Conservation (phyloP, 2,113 vertebrate genomes). For the Prietella phreatophila region DNA sequence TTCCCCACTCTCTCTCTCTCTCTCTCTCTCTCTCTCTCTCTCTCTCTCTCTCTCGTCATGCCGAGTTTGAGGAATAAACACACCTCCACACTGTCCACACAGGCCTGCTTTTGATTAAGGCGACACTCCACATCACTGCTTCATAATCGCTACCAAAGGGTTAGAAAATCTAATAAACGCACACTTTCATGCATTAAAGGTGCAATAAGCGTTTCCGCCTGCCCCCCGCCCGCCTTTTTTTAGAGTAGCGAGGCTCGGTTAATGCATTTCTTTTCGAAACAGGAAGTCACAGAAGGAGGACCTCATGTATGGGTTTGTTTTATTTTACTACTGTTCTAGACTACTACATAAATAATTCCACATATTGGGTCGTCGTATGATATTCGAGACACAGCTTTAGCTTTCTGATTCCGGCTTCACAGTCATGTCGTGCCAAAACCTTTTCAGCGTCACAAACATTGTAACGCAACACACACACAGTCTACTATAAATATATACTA, state of each 20-base stretch:
- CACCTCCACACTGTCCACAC: slow-evolving; percentile 26
- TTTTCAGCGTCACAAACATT: slow-evolving; percentile 34
- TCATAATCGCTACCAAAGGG: slow-evolving; percentile 30
- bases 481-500: background rate
- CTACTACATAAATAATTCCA: background rate
- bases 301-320: background rate
- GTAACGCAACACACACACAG: slow-evolving; percentile 23
- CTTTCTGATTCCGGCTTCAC: background rate
- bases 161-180: slow-evolving; percentile 24
- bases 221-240: background rate
- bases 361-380: background rate
- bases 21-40: slow-evolving; percentile 35
- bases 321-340: background rate
- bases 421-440: slow-evolving; percentile 29
- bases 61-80: background rate
- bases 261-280: background rate
- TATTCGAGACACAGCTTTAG: background rate
- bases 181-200: slow-evolving; percentile 21
- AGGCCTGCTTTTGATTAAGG: slow-evolving; percentile 42
- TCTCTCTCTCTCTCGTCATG: slow-evolving; percentile 3
- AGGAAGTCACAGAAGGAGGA: background rate
- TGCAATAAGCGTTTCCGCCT: background rate
- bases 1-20: slow-evolving; percentile 57
- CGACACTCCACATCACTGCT: slow-evolving; percentile 35
- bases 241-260: background rate